Evolutionary conservation across 2,888 invertebrate species (phyloP), one percentile per base, ranked within the genome.

Genomic region (Hydroisotoma schaefferi): DNA sequence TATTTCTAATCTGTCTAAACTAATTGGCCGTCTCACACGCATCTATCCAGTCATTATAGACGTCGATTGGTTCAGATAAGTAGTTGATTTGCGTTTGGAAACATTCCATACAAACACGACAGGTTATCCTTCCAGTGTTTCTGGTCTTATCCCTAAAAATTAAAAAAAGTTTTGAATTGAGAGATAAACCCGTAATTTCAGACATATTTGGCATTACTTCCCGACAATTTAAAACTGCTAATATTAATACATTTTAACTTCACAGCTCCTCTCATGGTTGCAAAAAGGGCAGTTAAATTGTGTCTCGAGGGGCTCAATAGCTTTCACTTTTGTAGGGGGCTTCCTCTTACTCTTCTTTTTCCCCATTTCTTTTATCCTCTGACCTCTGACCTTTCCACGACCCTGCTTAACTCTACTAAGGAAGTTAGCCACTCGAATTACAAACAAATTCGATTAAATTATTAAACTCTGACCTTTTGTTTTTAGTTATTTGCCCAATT

Each of bases 11-110:
- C n/a, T n/a, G n/a, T n/a, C n/a, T n/a, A 33, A 54, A 23, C 81
- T 78, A 86, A 78, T 94, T 99, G 57, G 95, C 97, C 73, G 82
- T 85, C 82, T 99, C 98, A 80, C 98, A 99, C 1, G 97, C 98
- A 81, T 99, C 98, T 63, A 99, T 95, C 98, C 98, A 99, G 77
- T 98, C 97, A 79, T 97, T 95, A 77, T 98, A 99, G 18, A 99
- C 98, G 81, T 99, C 99, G 71, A 99, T 87, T 5, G 98, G 89
- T 78, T 99, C 98, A 8, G 97, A 95, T 61, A 99, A 81, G 75
- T 93, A 90, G 79, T 95, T 97, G 69, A 98, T 94, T 28, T 87
- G 87, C 0, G 97, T 94, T 77, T 98, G 97, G 79, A 92, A 98
- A 75, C 94, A 94, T 80, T 99, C 98, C 75, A 92, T 78, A 76